Conservation (phyloP, 2,797 vertebrate genomes). For the Streptopelia turtur region DNA sequence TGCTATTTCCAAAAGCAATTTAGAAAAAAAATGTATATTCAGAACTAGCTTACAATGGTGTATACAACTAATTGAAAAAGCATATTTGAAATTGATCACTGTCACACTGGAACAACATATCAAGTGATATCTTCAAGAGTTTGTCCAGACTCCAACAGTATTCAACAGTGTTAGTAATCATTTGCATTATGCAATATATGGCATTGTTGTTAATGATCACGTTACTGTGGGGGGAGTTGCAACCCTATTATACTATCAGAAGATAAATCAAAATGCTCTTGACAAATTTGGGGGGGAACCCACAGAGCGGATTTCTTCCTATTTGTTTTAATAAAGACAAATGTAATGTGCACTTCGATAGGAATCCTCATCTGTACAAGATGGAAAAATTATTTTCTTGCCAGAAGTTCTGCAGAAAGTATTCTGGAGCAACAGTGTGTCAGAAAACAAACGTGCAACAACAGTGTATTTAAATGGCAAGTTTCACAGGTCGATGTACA, state of each 20-base stretch:
- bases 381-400: neutral
- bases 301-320: neutral
- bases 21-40: neutral
- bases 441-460: neutral
- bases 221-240: neutral
- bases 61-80: neutral
- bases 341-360: neutral
- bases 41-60: neutral
- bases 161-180: neutral
- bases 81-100: neutral
- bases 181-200: neutral
- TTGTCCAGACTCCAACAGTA: neutral
- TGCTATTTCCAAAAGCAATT: neutral
- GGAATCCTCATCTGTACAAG: neutral
- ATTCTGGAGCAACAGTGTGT: neutral
- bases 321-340: neutral
- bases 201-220: neutral
- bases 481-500: neutral
- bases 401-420: neutral
- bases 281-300: neutral
- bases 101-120: neutral
- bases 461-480: neutral
- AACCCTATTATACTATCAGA: neutral
- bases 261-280: neutral
- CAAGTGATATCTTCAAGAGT: neutral